Percentiles rank a stretch among this genome's conserved stretches.
Conservation (phyloP, 2,797 vertebrate genomes). For the Atherinosoma microstoma region DNA sequence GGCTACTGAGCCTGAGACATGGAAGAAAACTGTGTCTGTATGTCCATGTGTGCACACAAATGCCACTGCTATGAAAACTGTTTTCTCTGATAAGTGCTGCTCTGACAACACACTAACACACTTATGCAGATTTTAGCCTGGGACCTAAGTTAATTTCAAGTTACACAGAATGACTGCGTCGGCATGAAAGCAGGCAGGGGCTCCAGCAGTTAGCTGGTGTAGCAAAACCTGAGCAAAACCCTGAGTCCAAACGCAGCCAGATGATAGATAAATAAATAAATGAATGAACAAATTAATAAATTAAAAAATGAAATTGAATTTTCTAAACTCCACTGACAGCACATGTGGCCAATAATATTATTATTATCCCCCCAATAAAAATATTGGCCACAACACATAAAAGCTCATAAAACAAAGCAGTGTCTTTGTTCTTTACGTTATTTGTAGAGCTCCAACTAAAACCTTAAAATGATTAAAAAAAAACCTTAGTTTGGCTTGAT, state of each 20-base stretch:
- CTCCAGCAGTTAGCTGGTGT: slow-evolving; percentile 24
- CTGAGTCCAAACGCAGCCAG: slow-evolving; percentile 38
- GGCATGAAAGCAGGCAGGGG: slow-evolving; percentile 32
- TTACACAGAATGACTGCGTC: slow-evolving; percentile 27
- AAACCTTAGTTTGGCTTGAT: not conserved
- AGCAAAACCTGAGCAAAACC: slow-evolving; percentile 46
- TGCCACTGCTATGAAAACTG: slow-evolving; percentile 25
- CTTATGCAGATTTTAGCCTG: slow-evolving; percentile 14
- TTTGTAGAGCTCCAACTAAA: not conserved
- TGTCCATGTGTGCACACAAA: slow-evolving; percentile 4
- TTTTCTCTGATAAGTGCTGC: slow-evolving; percentile 30
- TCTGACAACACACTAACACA: slow-evolving; percentile 4
- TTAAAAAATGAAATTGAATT: slow-evolving; percentile 21
- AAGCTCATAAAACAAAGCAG: not conserved
- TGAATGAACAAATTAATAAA: too few species aligned
- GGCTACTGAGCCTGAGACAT: slow-evolving; percentile 36
- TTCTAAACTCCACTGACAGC: slow-evolving; percentile 29
- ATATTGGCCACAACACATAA: not conserved
- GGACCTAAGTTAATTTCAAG: slow-evolving; percentile 28
- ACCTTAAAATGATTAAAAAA: not conserved
- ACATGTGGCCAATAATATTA: slow-evolving; percentile 31
- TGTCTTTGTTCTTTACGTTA: not conserved
- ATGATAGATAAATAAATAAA: not conserved
- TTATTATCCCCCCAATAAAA: too few species aligned
- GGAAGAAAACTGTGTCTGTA: slow-evolving; percentile 40